These are phyloP conservation scores for Cricetomys ansorgei DNA, from an alignment of 2,113 vertebrate species.

Conservation along the genomic window DNA sequence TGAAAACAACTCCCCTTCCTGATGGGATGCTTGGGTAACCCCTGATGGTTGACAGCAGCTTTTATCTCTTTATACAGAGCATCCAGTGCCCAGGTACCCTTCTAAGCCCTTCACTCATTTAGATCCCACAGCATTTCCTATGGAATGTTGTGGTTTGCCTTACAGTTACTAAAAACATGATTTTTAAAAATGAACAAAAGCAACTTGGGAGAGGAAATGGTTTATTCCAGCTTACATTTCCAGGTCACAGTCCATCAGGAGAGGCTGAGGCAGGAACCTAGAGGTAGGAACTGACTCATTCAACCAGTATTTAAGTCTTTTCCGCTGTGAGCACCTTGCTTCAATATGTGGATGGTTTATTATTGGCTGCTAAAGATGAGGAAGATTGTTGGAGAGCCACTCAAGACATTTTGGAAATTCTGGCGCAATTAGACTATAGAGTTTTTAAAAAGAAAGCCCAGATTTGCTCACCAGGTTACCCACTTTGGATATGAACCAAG, in stretches of 20 bases:
- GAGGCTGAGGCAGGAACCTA: background rate
- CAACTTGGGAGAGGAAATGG: background rate
- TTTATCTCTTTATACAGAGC: background rate
- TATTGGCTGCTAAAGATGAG: no score
- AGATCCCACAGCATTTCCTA: background rate
- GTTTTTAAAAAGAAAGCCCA: no score
- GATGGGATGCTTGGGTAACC: background rate
- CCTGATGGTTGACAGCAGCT: background rate
- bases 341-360: no score
- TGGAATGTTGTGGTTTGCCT: background rate
- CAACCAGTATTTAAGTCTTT: no score
- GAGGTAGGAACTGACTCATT: no score
- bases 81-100: background rate
- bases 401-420: no score
- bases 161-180: background rate
- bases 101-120: background rate
- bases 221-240: background rate
- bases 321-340: no score
- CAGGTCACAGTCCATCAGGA: background rate
- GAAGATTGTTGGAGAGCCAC: no score
- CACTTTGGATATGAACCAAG: no score
- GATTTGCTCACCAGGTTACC: no score
- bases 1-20: background rate
- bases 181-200: background rate
- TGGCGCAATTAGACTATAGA: no score